Conservation (phyloP, 2,113 vertebrate species). For the Psophia crepitans region DNA sequence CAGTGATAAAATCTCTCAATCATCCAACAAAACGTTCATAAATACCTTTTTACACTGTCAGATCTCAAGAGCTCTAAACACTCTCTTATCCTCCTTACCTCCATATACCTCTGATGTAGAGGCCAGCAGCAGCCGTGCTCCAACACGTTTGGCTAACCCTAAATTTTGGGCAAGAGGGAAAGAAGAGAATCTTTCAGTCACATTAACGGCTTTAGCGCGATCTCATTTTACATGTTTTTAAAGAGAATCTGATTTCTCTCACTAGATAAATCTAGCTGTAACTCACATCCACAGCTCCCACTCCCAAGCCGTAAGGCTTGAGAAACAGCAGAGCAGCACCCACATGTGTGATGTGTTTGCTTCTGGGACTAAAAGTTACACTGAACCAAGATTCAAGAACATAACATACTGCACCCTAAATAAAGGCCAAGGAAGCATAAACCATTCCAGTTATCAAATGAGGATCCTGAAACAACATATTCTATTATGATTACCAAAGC, state of each 20-base stretch:
- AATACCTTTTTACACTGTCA: not conserved
- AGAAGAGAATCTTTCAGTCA: not conserved
- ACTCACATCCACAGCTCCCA: not conserved
- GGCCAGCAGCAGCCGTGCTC: constrained; percentile 92
- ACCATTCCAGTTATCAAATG: not conserved
- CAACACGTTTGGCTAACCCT: constrained; percentile 96
- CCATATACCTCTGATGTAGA: constrained; percentile 98
- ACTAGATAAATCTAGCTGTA: not conserved
- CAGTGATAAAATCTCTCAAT: not conserved
- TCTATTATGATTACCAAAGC: not conserved
- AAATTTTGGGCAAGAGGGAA: not conserved
- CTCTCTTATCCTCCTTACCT: constrained; percentile 77
- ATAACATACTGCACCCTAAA: not conserved
- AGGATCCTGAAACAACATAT: not conserved
- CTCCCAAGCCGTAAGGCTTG: not conserved
- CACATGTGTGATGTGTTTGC: not conserved
- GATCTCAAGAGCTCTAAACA: not conserved
- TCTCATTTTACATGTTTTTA: not conserved
- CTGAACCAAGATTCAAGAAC: not conserved
- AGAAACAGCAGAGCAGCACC: not conserved
- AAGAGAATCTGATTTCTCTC: not conserved
- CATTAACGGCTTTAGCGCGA: not conserved
- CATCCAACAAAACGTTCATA: not conserved
- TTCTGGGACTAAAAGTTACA: not conserved
- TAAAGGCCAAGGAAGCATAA: not conserved